Percentiles rank a stretch among this genome's conserved stretches.
These are phyloP conservation scores for Pinctada fucata DNA, from an alignment of 2,888 invertebrate genomes.

Conservation along the genomic window DNA sequence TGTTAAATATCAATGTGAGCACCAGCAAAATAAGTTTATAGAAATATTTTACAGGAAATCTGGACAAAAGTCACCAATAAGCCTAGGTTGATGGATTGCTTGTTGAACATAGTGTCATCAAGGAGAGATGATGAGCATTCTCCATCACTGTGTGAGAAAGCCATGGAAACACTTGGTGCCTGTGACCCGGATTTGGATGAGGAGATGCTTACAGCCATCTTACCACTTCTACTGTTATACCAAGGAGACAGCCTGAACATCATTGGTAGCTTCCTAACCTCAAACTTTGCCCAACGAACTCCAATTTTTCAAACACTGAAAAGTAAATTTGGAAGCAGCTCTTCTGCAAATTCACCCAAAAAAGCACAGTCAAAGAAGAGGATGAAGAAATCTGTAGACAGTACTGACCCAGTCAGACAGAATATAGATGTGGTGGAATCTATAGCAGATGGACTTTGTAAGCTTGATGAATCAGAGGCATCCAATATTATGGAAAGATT, in stretches of 20 bases:
- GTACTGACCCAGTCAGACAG: background rate
- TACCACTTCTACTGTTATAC: constrained; percentile 18
- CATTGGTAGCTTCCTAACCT: background rate
- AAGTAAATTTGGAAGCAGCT: background rate
- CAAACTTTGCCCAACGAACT: constrained; percentile 12
- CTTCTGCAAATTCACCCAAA: background rate
- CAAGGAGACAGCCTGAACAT: background rate
- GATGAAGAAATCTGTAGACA: background rate
- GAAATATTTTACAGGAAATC: constrained; percentile 36
- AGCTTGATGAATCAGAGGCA: background rate
- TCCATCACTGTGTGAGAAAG: background rate
- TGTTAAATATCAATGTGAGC: no score
- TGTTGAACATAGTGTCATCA: constrained; percentile 26
- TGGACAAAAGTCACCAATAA: constrained; percentile 47
- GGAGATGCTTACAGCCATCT: constrained; percentile 4
- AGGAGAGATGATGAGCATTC: constrained; percentile 16
- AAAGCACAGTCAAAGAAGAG: background rate
- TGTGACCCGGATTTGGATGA: constrained; percentile 17
- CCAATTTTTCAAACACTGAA: constrained; percentile 1
- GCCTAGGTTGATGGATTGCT: constrained; percentile 32
- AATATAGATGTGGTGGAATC: constrained; percentile 2
- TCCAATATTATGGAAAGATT: background rate
- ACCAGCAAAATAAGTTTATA: no score
- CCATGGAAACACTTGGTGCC: constrained; percentile 10
- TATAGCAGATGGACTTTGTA: background rate